A percentile compares a stretch with the other conserved stretches of the same genome.
Conservation (phyloP, 2,888 invertebrate species). For the Scaeva pyrastri region DNA sequence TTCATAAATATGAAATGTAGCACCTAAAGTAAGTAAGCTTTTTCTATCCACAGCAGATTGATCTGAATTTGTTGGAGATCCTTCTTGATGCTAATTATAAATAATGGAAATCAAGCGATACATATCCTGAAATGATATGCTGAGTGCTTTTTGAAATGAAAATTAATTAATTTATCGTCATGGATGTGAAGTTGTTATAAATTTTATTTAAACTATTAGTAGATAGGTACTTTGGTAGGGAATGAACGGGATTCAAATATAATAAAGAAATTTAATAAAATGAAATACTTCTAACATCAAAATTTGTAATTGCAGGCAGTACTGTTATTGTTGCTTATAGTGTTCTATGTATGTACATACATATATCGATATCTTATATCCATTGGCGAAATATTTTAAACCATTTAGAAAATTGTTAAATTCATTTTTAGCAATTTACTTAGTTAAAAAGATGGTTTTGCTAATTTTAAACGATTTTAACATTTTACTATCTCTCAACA, state of each 20-base stretch:
- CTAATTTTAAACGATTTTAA: too few relatives aligned
- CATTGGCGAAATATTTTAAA: too few relatives aligned
- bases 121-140: slow-evolving; percentile 39
- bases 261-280: not conserved
- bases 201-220: not conserved
- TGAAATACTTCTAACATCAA: not conserved
- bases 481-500: too few relatives aligned
- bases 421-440: too few relatives aligned
- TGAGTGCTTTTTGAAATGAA: slow-evolving; percentile 16
- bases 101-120: slow-evolving; percentile 40
- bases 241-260: not conserved
- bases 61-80: slow-evolving; percentile 20
- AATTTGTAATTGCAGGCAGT: too few relatives aligned
- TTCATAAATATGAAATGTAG: slow-evolving; percentile 35
- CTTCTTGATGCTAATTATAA: slow-evolving; percentile 28
- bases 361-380: too few relatives aligned
- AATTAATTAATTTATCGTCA: slow-evolving; percentile 8
- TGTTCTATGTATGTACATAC: too few relatives aligned
- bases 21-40: slow-evolving; percentile 6
- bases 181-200: not conserved
- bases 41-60: slow-evolving; percentile 7
- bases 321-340: too few relatives aligned
- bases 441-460: too few relatives aligned
- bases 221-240: not conserved
- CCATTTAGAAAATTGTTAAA: too few relatives aligned